Percentiles rank a stretch among this genome's conserved stretches.
Conservation (phyloP, 2,888 invertebrate species). For the Mayetiola destructor region DNA sequence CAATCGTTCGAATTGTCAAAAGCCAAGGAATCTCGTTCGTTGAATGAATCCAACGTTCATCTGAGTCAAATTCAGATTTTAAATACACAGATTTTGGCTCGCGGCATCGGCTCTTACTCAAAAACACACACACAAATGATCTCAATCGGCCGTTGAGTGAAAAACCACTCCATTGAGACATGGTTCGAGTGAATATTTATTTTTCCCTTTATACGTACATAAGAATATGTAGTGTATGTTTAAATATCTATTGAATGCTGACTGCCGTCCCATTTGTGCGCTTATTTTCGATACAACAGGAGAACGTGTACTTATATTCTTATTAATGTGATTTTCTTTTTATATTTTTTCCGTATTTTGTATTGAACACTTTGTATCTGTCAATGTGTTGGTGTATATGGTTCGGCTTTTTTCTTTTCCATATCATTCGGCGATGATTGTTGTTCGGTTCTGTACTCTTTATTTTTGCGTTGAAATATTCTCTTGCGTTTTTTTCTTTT, state of each 20-base stretch:
- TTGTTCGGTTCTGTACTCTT: not conserved
- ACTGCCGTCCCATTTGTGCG: constrained; percentile 12
- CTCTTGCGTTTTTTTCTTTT: not conserved
- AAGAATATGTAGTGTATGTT: too few species aligned
- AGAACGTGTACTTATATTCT: constrained; percentile 10
- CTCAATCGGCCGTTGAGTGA: not conserved
- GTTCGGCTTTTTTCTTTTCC: constrained; percentile 4
- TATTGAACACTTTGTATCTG: constrained; percentile 10
- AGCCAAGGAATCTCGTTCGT: too few species aligned
- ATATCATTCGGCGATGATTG: not conserved
- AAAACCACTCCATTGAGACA: not conserved
- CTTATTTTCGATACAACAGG: constrained; percentile 10
- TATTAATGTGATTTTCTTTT: constrained; percentile 11
- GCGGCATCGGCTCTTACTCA: constrained; percentile 3
- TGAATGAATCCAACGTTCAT: too few species aligned
- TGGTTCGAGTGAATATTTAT: constrained; percentile 2
- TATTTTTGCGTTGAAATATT: not conserved
- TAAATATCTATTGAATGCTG: constrained; percentile 1
- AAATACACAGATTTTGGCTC: too few species aligned
- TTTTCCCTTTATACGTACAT: not conserved
- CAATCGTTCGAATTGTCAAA: too few species aligned
- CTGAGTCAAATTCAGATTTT: too few species aligned
- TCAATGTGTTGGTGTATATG: not conserved
- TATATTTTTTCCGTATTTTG: constrained; percentile 9
- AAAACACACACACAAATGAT: not conserved